A percentile compares a stretch with the other conserved stretches of the same genome.
phyloP scores from a whole-genome alignment of 2,888 invertebrate species.

The Aphidoletes aphidimyza region DNA sequence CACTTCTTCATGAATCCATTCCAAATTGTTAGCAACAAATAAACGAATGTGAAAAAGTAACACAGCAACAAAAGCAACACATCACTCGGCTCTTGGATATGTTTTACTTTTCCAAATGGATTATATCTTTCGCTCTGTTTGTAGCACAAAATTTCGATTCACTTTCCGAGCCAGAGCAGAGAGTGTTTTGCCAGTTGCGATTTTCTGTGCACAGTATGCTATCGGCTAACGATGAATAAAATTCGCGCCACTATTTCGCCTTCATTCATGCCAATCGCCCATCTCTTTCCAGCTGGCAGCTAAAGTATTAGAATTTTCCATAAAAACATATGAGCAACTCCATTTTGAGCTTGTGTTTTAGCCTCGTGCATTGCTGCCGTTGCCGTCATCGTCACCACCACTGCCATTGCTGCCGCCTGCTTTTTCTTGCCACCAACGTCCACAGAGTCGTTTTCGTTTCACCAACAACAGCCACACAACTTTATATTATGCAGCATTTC shows the following conservation, averaged over 20 bases:
- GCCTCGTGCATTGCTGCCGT: not conserved
- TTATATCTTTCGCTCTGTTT: slow-evolving; percentile 2
- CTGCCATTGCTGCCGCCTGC: not conserved
- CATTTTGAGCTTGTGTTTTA: slow-evolving; percentile 25
- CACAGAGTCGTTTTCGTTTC: not conserved
- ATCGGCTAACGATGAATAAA: slow-evolving; percentile 18
- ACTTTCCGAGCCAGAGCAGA: not conserved
- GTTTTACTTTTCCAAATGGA: slow-evolving; percentile 16
- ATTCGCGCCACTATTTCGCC: slow-evolving; percentile 8
- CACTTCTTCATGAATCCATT: slow-evolving; percentile 51
- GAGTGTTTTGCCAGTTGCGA: not conserved
- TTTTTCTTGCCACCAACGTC: not conserved
- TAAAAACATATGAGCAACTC: slow-evolving; percentile 37
- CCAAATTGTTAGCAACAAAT: slow-evolving; percentile 35
- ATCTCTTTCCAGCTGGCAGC: not conserved
- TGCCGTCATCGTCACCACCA: not conserved
- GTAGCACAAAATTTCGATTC: slow-evolving; percentile 10
- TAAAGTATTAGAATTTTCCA: not conserved
- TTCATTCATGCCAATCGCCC: not conserved
- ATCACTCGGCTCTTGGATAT: not conserved
- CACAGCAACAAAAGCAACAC: not conserved
- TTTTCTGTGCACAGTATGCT: not conserved
- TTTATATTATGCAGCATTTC: slow-evolving; percentile 49
- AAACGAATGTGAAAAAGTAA: not conserved
- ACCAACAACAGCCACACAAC: not conserved